Conservation (phyloP, 2,888 invertebrate genomes). For the Proisotoma minuta region DNA sequence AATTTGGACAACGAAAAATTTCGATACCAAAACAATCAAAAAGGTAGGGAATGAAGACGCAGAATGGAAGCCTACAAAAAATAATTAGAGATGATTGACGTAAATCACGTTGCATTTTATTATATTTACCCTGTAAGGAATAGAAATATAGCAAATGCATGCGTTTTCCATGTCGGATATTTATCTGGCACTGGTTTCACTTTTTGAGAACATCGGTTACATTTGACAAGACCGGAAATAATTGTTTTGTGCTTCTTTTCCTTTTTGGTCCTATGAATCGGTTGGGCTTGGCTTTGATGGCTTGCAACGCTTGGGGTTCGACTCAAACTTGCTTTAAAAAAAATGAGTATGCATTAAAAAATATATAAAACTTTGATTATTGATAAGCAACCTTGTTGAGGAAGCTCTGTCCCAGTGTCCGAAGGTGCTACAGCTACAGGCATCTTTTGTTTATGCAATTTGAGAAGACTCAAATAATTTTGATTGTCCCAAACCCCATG, state of each 20-base stretch:
- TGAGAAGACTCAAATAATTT: too few relatives aligned
- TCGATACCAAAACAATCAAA: slow-evolving; percentile 20
- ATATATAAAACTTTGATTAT: too few relatives aligned
- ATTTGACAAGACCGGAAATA: too few relatives aligned
- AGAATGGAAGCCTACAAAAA: slow-evolving; percentile 18
- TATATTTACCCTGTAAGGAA: not conserved
- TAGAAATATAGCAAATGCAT: not conserved
- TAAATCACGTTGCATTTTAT: not conserved
- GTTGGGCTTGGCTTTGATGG: not conserved
- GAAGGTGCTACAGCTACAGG: too few relatives aligned
- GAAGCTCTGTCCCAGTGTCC: too few relatives aligned
- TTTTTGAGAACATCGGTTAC: not conserved
- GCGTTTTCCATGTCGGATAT: slow-evolving; percentile 1
- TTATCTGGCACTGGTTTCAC: not conserved
- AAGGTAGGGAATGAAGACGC: slow-evolving; percentile 20
- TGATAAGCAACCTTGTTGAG: too few relatives aligned
- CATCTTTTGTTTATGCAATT: too few relatives aligned
- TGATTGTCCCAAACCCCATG: too few relatives aligned
- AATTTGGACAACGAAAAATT: slow-evolving; percentile 22
- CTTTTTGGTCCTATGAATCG: too few relatives aligned
- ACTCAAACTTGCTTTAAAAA: too few relatives aligned
- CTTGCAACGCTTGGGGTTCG: not conserved
- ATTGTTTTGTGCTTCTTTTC: too few relatives aligned
- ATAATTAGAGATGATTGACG: not conserved
- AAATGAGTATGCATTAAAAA: too few relatives aligned